These are phyloP conservation scores for Xylophagus ater DNA, from an alignment of 2,888 invertebrate genomes.

Conservation along the genomic window DNA sequence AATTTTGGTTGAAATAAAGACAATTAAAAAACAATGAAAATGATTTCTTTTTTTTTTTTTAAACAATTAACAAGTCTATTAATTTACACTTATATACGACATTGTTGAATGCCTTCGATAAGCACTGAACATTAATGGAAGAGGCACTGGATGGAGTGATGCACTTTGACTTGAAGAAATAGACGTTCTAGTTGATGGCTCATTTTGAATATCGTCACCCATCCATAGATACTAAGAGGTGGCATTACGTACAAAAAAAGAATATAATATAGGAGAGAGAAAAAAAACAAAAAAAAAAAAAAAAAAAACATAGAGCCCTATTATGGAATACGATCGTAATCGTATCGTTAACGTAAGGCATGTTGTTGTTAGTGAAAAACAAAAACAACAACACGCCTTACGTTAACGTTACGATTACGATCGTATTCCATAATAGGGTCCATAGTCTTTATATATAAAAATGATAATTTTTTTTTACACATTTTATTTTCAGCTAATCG, in stretches of 20 bases:
- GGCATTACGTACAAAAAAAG: neutral
- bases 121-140: slow-evolving; percentile 24
- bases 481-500: too few species aligned
- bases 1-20: slow-evolving; percentile 5
- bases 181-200: slow-evolving; percentile 25
- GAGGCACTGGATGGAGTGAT: slow-evolving; percentile 22
- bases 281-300: slow-evolving; percentile 1
- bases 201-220: slow-evolving; percentile 28
- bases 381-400: too few species aligned
- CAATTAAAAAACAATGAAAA: slow-evolving; percentile 11
- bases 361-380: too few species aligned
- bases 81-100: slow-evolving; percentile 38
- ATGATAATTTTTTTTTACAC: too few species aligned
- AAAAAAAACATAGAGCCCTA: too few species aligned
- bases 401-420: too few species aligned
- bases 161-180: slow-evolving; percentile 34
- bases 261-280: slow-evolving; percentile 5
- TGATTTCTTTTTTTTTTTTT: neutral
- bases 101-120: slow-evolving; percentile 37
- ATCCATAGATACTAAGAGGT: slow-evolving; percentile 32
- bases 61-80: slow-evolving; percentile 1
- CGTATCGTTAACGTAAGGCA: too few species aligned
- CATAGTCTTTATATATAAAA: neutral
- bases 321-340: too few species aligned
- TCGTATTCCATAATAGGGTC: too few species aligned